A percentile compares a stretch with the other conserved stretches of the same genome.
Evolutionary conservation across 2,888 invertebrate species (phyloP).

Genomic region (Heliconius ethilla): DNA sequence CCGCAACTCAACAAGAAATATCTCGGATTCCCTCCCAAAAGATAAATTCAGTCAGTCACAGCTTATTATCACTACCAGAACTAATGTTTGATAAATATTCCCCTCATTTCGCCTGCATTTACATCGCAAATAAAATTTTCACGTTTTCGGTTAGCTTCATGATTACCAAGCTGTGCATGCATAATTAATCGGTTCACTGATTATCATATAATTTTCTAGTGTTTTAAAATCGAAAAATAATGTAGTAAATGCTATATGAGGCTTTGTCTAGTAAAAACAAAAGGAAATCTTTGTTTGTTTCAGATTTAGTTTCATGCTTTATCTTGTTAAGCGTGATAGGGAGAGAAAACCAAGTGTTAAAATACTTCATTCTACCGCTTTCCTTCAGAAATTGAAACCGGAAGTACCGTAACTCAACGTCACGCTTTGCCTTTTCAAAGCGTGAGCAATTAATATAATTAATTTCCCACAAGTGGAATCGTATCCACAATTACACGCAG

Average conservation of each 20-base stretch:
- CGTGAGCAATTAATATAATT: background rate
- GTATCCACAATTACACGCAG: background rate
- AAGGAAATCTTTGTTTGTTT: no score
- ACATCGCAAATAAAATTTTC: slow-evolving; percentile 42
- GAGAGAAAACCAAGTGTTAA: background rate
- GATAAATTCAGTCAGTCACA: background rate
- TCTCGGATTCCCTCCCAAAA: no score
- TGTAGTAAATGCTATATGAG: background rate
- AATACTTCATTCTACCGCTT: background rate
- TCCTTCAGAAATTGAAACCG: background rate
- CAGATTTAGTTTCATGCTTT: background rate
- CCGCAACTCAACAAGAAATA: background rate
- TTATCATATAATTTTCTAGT: slow-evolving; percentile 41
- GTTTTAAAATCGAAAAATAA: slow-evolving; percentile 15
- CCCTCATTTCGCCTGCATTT: slow-evolving; percentile 31
- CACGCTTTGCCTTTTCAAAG: background rate
- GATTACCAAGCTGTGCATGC: slow-evolving; percentile 44
- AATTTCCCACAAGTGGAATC: background rate
- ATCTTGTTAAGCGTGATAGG: background rate
- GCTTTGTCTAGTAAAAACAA: background rate
- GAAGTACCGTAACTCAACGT: no score
- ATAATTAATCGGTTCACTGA: slow-evolving; percentile 44
- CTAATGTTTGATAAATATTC: slow-evolving; percentile 21
- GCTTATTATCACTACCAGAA: background rate
- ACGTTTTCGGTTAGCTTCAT: slow-evolving; percentile 43